Base-by-base conservation (phyloP, 2,888 invertebrate species). In the Chymomyza procnemis region DNA sequence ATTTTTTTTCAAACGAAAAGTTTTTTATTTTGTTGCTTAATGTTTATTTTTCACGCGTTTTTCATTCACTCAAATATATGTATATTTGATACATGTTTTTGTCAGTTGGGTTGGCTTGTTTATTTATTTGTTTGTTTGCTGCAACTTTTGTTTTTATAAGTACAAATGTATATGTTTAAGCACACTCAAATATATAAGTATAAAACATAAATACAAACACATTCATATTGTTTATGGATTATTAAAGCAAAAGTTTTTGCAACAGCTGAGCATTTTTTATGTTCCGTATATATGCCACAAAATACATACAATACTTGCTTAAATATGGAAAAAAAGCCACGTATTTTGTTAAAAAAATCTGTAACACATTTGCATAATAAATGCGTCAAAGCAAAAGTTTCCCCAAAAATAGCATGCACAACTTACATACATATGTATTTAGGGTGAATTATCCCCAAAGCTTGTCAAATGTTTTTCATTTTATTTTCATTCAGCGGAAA, bases 221-320 rank as follows among this genome's bases (percentile, higher is more conserved):
- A 26, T 26, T 30, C n/a, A 26, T 9, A 19, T 71, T 71, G 57
- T 62, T 66, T 59, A 71, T 61, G 46, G 46, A 59, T 61, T 71
- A 71, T 71, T 71, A 66, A 71, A 61, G 62, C 59, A 71, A 22
- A 70, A 70, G 64, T 70, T 61, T 61, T 66, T 54, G 26, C 26
- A 41, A 41, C 34, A 12, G 26, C 26, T 26, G 26, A 26, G 14
- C 8, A 16, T 14, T 47, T 47, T 47, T 47, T 47, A n/a, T 47
- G 47, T n/a, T 47, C 47, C 14, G 8, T n/a, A 22, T 21, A 26
- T 55, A 19, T n/a, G 4, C 55, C 21, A 55, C 21, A 55, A 55
- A 19, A n/a, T 55, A 30, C 50, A 50, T 3, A 26, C 22, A 18
- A 55, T 2, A 57, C 16, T 34, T 34, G 30, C 18, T 8, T 16